Base-by-base conservation (phyloP, 2,113 vertebrate species). In the Chionomys nivalis region DNA sequence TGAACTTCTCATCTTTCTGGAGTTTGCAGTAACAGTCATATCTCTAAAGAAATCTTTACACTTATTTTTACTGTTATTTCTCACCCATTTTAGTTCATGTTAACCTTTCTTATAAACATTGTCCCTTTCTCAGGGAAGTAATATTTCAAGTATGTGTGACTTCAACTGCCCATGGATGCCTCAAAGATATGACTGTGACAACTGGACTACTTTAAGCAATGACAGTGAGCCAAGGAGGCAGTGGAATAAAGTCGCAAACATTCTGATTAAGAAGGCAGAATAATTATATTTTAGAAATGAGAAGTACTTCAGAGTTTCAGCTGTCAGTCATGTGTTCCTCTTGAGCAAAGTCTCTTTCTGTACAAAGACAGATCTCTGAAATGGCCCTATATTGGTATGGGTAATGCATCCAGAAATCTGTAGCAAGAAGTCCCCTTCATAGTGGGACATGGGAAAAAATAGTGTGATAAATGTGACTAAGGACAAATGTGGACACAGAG, bases 131-230 rank as follows among this genome's bases (percentile, higher is more conserved):
- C 52, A 55, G 52, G 52, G 55, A 55, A 55, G 55, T 4, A 17
- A 55, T 55, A 55, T 14, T 49, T 39, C 58, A 68, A 70, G 68
- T 70, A 90, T 87, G 3, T 14, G 55, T 33, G 26, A 65, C 4
- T 0, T 11, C 7, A 36, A 33, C 28, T 78, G 0, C 23, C 17
- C 6, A 44, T 87, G 7, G 36, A 1, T 10, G 14, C 21, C 16
- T 85, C 28, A 66, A 31, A 77, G 70, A 65, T 3, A 17, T 0
- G 0, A 36, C 9, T 72, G 19, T 70, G 61, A 33, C 16, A 66
- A n/a, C 1, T 21, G 31, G 24, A 65, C 63, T 65, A 63, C 78
- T 90, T 3, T 72, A 70, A 77, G 28, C n/a, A 85, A 72, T 44
- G 9, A n/a, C 9, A 11, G 21, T 61, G 5, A 81, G 12, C 52